Base-by-base conservation (phyloP, 2,113 vertebrate genomes). In the Sorex fumeus region DNA sequence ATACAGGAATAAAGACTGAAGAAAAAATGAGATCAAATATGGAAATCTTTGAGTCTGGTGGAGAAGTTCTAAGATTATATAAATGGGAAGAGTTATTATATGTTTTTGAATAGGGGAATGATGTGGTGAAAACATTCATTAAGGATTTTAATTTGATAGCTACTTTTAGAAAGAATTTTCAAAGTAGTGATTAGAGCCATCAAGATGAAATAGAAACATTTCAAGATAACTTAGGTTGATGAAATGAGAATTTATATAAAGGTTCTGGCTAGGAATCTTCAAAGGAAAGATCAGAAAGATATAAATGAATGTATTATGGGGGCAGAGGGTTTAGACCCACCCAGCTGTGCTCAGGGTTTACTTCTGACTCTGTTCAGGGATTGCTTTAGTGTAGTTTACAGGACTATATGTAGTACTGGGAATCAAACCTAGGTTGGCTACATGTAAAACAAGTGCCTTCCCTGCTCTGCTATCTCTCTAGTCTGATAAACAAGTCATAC, bases 81-180 rank as follows among this genome's bases (percentile, higher is more conserved):
- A 21, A 21, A 72, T 66, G 12, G 5, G 75, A 40, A 69, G 78
- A 87, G 36, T 40, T 34, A 12, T 67, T 70, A 2, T 25, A 72
- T 7, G 50, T 76, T 62, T 90, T 91, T 40, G 32, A 91, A 53
- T n/a, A 70, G 23, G 12, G 11, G 4, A 72, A 11, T 28, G 64
- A 84, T 64, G 4, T 80, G 30, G 76, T 75, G 53, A 78, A 91
- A 64, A 50, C 21, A 90, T 89, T 28, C 67, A 92, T 91, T 89
- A 87, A 69, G 69, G 21, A 67, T 88, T 43, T 66, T 90, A 87
- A 84, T 86, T 89, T 81, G 78, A 74, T 32, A 67, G 64, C 27
- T 72, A 40, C 66, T 25, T 89, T 27, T 3, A 71, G 28, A 83
- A 4, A 57, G 45, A 10, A 60, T 87, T 90, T 87, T 94, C 47